Base-by-base conservation (phyloP, 2,113 vertebrate species). In the Takifugu bimaculatus region DNA sequence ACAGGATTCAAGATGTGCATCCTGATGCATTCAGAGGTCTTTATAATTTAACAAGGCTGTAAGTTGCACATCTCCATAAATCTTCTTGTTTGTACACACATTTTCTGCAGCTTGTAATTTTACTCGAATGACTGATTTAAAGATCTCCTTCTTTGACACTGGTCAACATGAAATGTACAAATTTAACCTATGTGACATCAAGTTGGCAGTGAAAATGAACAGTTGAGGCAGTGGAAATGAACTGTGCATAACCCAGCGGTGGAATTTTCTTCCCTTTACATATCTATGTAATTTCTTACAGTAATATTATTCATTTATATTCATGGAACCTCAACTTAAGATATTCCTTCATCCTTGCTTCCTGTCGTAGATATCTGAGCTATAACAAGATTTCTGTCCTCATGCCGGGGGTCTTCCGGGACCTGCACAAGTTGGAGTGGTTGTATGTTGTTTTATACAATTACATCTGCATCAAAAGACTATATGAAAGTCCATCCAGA, bases 361-460 rank as follows among this genome's bases (percentile, higher is more conserved):
- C 61, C 54, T 60, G 57, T 66, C 82, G 26, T 62, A 98, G 96
- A 66, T 98, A 96, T 78, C 88, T 98, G 69, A 98, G 93, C 81
- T 85, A 94, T 75, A 98, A 98, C 88, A 92, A 83, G 72, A 96
- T 98, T 85, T 91, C 88, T 0, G 86, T 68, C 65, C 84, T 98
- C 82, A 92, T 91, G 78, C 93, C 95, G 0, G 89, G 91, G 14
- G 92, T 97, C 47, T 98, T 98, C 88, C 90, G 87, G 86, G 96
- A 97, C 60, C 93, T 98, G 45, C 92, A 93, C 71, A 93, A 87
- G 61, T 88, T 97, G 57, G 93, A 98, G 88, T 97, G 96, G 96
- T 88, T 98, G 95, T 98, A 94, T 54, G 95, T 39, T 39, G 35
- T 92, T 50, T 56, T 10, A 52, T 70, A 45, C n/a, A 9, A 2